Conservation (phyloP, 2,797 vertebrate species). For the Mallotus villosus region DNA sequence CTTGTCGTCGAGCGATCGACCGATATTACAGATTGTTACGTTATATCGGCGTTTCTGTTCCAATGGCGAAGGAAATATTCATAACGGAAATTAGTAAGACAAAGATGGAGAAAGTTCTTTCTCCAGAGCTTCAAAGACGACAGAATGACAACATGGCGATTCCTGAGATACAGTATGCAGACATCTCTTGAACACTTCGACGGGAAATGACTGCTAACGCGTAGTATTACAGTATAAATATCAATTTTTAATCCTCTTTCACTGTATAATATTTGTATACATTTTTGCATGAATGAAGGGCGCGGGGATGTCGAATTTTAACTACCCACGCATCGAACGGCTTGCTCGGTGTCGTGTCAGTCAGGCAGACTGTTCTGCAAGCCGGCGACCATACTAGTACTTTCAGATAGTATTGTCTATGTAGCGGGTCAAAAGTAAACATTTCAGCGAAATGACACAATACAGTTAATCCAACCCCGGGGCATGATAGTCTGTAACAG, state of each 20-base stretch:
- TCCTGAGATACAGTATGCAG: slow-evolving; percentile 72
- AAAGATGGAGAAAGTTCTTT: slow-evolving; percentile 82
- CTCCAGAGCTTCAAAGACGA: slow-evolving; percentile 78
- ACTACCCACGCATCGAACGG: slow-evolving; percentile 61
- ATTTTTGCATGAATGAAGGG: slow-evolving; percentile 52
- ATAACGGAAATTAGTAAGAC: slow-evolving; percentile 79
- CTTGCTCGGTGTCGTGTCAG: slow-evolving; percentile 58
- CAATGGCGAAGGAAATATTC: slow-evolving; percentile 68
- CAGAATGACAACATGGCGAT: slow-evolving; percentile 85
- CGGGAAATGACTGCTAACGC: slow-evolving; percentile 38
- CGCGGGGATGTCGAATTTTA: slow-evolving; percentile 58
- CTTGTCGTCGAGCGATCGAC: slow-evolving; percentile 59
- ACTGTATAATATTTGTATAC: slow-evolving; percentile 32
- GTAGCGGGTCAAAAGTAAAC: neutral
- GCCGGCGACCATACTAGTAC: slow-evolving; percentile 9
- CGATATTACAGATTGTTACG: slow-evolving; percentile 48
- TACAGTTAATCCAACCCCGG: neutral
- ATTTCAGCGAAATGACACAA: neutral
- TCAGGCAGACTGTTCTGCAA: slow-evolving; percentile 33
- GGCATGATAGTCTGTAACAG: neutral
- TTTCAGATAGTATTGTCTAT: neutral
- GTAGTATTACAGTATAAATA: slow-evolving; percentile 30
- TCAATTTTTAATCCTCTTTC: slow-evolving; percentile 12
- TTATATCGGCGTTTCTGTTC: slow-evolving; percentile 56
- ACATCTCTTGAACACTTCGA: slow-evolving; percentile 59